These are phyloP conservation scores for Edolisoma coerulescens DNA, from an alignment of 2,113 vertebrate genomes.

Conservation along the genomic window DNA sequence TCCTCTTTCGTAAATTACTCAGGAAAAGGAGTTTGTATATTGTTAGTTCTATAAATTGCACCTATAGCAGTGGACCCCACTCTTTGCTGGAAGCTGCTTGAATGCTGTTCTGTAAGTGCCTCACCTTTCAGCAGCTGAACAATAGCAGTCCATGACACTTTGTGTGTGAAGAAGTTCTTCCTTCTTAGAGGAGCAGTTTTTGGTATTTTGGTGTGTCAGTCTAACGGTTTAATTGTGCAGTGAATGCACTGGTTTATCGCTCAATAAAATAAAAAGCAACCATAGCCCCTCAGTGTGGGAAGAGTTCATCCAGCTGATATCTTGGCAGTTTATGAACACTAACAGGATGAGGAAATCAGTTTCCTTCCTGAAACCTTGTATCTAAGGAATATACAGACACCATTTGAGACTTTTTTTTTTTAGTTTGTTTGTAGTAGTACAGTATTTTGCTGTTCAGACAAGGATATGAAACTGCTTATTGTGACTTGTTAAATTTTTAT, in stretches of 20 bases:
- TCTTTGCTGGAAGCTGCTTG: not conserved
- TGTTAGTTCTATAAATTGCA: slow-evolving; percentile 1
- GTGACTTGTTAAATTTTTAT: not conserved
- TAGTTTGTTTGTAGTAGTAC: slow-evolving; percentile 16
- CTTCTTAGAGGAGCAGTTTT: not conserved
- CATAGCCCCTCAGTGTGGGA: slow-evolving; percentile 14
- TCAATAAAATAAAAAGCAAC: not conserved
- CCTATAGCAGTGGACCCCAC: not conserved
- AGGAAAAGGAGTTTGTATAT: slow-evolving; percentile 8
- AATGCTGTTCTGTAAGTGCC: not conserved
- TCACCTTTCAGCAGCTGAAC: not conserved
- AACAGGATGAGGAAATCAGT: slow-evolving; percentile 77
- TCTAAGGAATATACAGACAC: slow-evolving; percentile 58
- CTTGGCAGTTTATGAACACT: slow-evolving; percentile 35
- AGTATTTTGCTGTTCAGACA: not conserved
- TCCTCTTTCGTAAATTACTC: not conserved
- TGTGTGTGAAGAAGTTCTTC: not conserved
- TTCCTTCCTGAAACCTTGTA: slow-evolving; percentile 79
- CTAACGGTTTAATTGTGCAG: not conserved
- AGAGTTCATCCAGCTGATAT: slow-evolving; percentile 51
- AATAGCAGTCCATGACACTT: not conserved
- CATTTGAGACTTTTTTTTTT: not conserved
- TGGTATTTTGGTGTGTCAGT: not conserved
- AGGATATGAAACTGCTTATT: slow-evolving; percentile 2
- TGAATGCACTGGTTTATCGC: not conserved